Evolutionary conservation across 2,113 vertebrate genomes (phyloP), one percentile per base, ranked within the genome.

Genomic region (Mormyrus lacerda): DNA sequence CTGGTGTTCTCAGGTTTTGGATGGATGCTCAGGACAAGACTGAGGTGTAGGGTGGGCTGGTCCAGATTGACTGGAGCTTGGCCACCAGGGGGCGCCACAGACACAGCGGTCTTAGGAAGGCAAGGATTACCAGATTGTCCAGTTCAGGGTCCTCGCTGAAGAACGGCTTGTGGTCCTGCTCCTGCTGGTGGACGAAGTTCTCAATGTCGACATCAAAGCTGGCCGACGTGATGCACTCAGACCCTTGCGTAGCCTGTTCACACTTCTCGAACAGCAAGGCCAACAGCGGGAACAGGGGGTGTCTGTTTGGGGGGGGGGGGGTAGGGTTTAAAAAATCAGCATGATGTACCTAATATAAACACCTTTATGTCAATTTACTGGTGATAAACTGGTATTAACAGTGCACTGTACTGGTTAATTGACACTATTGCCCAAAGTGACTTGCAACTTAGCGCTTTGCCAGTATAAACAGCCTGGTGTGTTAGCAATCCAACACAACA

Each of bases 121-220:
- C 2, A 11, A 47, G 58, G 51, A 93, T 91, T 96, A 99, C 98
- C 98, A 99, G 96, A 95, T 99, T 99, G 96, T 99, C 98, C 91
- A 99, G 96, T 92, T 99, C 98, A 0, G 98, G 98, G 91, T 99
- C 98, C 93, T 99, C 98, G 0, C 98, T 99, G 96, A 99, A 99
- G 95, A 99, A 99, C 82, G 98, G 98, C 79, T 99, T 99, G 95
- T 98, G 98, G 31, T 99, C 98, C 93, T 98, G 97, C 89, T 99
- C 98, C 93, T 99, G 98, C 95, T 99, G 98, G 95, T 99, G 98
- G 91, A 99, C 98, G 10, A 99, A 99, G 95, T 99, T 99, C 94
- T 99, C 98, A 0, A 99, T 99, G 95, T 99, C 98, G 0, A 99
- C 98, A 4, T 99, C 98, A 21, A 99, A 99, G 96, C 98, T 99